Conservation (phyloP, 2,113 vertebrate species). For the Triplophysa dalaica region DNA sequence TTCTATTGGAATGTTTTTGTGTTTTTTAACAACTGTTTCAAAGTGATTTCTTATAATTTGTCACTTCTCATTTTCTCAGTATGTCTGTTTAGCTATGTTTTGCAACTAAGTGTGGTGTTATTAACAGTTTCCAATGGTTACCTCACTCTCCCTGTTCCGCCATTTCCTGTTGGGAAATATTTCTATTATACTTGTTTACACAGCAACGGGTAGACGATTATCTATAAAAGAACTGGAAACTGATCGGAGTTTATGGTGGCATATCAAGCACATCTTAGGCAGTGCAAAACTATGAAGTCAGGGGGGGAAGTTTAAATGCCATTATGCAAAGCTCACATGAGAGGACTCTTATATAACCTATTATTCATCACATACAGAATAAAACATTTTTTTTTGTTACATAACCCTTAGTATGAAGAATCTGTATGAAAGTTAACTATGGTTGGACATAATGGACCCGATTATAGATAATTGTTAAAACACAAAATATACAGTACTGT, state of each 20-base stretch:
- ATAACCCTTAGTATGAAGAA: constrained; percentile 20
- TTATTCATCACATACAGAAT: background rate
- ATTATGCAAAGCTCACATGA: background rate
- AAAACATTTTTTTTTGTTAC: constrained; percentile 9
- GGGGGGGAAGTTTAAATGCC: background rate
- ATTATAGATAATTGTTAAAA: background rate
- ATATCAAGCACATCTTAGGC: background rate
- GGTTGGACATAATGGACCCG: background rate
- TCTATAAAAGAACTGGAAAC: background rate
- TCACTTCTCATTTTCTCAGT: background rate
- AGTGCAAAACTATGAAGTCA: background rate
- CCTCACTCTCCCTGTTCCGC: background rate
- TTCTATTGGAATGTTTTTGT: no score
- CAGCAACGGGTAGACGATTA: background rate
- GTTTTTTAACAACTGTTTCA: background rate
- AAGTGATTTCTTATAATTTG: background rate
- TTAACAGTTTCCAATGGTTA: constrained; percentile 51
- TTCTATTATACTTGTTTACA: constrained; percentile 24
- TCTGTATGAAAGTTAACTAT: background rate
- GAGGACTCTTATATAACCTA: constrained; percentile 17
- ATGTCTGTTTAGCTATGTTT: constrained; percentile 19
- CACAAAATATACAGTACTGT: background rate
- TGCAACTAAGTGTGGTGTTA: background rate
- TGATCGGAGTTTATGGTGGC: background rate
- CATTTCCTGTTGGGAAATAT: constrained; percentile 44